phyloP scores from a whole-genome alignment of 2,113 vertebrate species.

The Eptatretus burgeri region DNA sequence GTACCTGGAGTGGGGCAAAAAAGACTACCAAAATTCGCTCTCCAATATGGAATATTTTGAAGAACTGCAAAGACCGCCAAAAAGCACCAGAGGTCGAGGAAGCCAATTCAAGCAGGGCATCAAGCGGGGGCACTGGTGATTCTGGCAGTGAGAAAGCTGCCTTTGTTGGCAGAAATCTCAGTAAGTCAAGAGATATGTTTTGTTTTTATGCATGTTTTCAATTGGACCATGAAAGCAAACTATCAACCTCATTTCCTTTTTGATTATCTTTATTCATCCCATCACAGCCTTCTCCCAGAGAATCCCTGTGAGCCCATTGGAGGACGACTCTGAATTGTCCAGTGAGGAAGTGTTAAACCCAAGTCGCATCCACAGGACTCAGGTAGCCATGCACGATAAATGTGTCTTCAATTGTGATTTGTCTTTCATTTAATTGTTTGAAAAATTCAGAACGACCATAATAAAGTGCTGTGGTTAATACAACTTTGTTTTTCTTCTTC shows the following conservation, averaged over 20 bases:
- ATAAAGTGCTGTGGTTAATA: too few relatives aligned
- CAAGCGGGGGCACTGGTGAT: constrained; percentile 44
- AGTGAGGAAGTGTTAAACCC: constrained; percentile 30
- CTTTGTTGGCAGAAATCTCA: constrained; percentile 26
- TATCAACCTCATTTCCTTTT: background rate
- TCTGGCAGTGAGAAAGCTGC: constrained; percentile 33
- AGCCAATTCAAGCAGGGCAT: constrained; percentile 51
- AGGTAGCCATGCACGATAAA: too few relatives aligned
- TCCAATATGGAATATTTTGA: constrained; percentile 69
- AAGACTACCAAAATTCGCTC: background rate
- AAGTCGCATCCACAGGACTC: too few relatives aligned
- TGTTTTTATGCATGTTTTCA: background rate
- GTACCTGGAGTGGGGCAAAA: too few relatives aligned
- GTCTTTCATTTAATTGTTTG: too few relatives aligned
- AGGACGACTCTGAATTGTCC: constrained; percentile 55
- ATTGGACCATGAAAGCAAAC: accelerated
- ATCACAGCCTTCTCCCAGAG: too few relatives aligned
- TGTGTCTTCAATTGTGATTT: too few relatives aligned
- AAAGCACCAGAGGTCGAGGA: constrained; percentile 34
- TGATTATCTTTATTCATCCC: background rate
- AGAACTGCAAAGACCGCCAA: constrained; percentile 90
- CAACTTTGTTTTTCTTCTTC: too few relatives aligned
- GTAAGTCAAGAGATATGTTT: constrained; percentile 14
- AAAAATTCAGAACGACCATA: too few relatives aligned
- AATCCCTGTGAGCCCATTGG: background rate